Evolutionary conservation across 1,140 invertebrate species (phyloP).

Genomic region (Varroa destructor): DNA sequence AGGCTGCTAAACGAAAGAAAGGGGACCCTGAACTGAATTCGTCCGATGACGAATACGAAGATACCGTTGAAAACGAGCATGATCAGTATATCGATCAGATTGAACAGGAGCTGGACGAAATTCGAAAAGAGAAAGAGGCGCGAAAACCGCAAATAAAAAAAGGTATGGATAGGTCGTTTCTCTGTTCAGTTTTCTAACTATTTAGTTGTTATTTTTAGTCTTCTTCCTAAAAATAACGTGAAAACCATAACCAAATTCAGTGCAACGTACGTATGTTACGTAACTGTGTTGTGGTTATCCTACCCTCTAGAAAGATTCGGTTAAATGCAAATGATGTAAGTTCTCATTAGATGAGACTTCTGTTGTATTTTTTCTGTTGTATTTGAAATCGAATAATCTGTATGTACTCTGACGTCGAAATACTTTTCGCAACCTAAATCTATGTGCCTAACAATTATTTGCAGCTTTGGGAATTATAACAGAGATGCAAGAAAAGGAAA

Average conservation of each 20-base stretch:
- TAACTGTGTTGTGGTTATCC: neutral
- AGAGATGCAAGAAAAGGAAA: slow-evolving; percentile 40
- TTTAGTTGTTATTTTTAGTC: neutral
- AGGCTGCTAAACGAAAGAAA: slow-evolving; percentile 31
- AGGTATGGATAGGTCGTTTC: slow-evolving; percentile 1
- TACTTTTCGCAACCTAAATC: neutral
- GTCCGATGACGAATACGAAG: slow-evolving; percentile 45
- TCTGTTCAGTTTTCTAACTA: neutral
- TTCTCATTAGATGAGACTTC: too few relatives aligned
- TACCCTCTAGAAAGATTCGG: too few relatives aligned
- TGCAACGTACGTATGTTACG: neutral
- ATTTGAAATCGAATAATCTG: neutral
- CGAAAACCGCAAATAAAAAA: slow-evolving; percentile 32
- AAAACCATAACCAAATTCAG: neutral
- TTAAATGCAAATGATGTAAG: too few relatives aligned
- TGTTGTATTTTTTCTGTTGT: neutral
- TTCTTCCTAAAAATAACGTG: neutral
- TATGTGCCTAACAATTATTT: slow-evolving; percentile 30
- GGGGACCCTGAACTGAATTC: slow-evolving; percentile 47
- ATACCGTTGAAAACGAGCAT: slow-evolving; percentile 33
- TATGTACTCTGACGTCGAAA: neutral
- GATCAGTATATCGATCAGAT: slow-evolving; percentile 32
- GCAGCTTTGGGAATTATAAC: slow-evolving; percentile 12
- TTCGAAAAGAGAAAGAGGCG: slow-evolving; percentile 34
- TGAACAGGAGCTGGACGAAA: slow-evolving; percentile 23